Conservation (phyloP, 1,140 invertebrate genomes). For the Diuraphis noxia region DNA sequence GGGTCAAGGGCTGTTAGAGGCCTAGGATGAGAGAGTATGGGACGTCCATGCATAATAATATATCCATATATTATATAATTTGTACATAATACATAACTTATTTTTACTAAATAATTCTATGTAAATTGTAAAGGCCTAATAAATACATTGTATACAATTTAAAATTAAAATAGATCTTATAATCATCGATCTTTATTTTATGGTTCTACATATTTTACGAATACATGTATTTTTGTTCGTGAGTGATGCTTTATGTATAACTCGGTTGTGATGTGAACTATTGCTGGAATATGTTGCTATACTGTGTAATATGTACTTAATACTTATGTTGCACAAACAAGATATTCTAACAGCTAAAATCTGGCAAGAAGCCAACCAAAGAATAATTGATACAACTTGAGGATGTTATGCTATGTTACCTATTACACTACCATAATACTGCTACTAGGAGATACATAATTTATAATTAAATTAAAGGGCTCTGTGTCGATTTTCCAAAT, state of each 20-base stretch:
- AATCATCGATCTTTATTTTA: too few relatives aligned
- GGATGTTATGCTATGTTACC: neutral
- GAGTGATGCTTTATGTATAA: neutral
- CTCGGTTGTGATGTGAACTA: neutral
- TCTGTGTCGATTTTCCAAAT: neutral
- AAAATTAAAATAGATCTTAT: too few relatives aligned
- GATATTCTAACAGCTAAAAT: neutral
- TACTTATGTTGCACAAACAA: neutral
- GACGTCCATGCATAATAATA: too few relatives aligned
- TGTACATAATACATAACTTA: too few relatives aligned
- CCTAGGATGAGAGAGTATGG: too few relatives aligned
- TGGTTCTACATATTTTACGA: neutral
- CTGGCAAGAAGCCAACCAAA: neutral
- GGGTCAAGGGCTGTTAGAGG: too few relatives aligned
- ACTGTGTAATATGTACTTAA: too few relatives aligned
- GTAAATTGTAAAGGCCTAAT: too few relatives aligned
- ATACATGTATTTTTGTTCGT: neutral
- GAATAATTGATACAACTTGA: too few relatives aligned
- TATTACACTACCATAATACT: neutral
- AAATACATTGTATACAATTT: too few relatives aligned
- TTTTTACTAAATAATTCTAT: too few relatives aligned
- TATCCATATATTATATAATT: too few relatives aligned
- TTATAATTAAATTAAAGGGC: neutral
- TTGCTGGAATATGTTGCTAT: neutral
- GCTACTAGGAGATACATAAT: neutral